Conservation (phyloP, 1,140 invertebrate genomes). For the Microvelia longipes region DNA sequence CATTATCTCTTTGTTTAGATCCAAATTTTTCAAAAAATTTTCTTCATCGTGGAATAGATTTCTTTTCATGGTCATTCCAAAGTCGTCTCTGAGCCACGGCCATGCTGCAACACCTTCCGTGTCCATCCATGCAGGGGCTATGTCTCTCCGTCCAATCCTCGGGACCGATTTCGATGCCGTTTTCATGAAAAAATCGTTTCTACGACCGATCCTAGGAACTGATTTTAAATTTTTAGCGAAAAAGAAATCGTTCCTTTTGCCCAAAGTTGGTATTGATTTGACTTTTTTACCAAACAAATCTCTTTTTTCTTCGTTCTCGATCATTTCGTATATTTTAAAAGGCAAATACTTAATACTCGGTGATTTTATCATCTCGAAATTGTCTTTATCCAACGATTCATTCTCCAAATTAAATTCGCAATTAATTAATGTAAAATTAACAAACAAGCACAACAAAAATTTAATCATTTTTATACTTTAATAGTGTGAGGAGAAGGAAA, state of each 20-base stretch:
- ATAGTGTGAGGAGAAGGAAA: no score
- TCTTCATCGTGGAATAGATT: neutral
- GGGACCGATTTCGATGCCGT: slow-evolving; percentile 29
- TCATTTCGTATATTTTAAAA: neutral
- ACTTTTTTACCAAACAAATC: neutral
- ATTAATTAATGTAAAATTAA: neutral
- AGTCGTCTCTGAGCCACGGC: neutral
- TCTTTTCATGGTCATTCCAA: neutral
- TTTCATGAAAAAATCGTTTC: slow-evolving; percentile 32
- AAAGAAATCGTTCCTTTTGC: slow-evolving; percentile 8
- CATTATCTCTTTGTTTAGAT: neutral
- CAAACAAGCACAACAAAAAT: no score
- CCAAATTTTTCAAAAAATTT: neutral
- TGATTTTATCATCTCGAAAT: neutral
- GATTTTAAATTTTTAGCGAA: slow-evolving; percentile 6
- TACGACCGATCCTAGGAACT: slow-evolving; percentile 12
- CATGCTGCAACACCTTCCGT: neutral
- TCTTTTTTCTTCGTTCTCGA: no score
- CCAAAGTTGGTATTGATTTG: neutral
- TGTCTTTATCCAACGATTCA: neutral
- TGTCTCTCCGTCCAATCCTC: slow-evolving; percentile 20
- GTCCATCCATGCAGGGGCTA: neutral
- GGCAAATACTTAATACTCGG: neutral
- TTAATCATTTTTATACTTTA: no score
- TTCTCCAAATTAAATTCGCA: neutral